These are phyloP conservation scores for Cyanocitta stelleri DNA, from an alignment of 2,113 vertebrate genomes.

Conservation along the genomic window DNA sequence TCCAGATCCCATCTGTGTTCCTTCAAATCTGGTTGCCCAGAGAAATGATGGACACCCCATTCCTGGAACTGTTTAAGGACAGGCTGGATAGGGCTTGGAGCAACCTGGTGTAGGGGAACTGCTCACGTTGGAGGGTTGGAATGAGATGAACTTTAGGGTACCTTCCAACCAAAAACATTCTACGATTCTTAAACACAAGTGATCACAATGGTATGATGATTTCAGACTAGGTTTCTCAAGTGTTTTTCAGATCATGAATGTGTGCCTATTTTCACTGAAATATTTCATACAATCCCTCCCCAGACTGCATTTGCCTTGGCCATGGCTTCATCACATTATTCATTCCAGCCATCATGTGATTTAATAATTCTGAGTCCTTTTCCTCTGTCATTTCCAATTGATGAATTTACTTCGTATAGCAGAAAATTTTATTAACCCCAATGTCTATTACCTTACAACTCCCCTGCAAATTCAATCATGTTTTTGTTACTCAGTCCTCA, in stretches of 20 bases:
- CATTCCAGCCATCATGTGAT: background rate
- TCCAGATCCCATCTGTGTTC: background rate
- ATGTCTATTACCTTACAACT: background rate
- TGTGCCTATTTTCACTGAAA: background rate
- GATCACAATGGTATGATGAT: fast-evolving
- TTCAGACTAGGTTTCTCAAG: background rate
- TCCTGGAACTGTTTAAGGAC: background rate
- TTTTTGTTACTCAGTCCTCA: background rate
- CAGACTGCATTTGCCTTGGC: background rate
- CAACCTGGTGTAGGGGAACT: background rate
- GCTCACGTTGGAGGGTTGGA: background rate
- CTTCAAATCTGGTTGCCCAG: background rate
- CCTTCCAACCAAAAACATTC: background rate
- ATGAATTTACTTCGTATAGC: background rate
- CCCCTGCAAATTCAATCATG: background rate
- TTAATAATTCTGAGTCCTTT: background rate
- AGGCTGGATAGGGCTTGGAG: background rate
- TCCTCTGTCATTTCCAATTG: background rate
- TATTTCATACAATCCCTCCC: background rate
- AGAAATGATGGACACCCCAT: background rate
- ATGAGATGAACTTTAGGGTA: background rate
- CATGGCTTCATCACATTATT: background rate
- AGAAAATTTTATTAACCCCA: background rate
- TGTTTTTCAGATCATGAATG: background rate
- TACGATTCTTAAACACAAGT: background rate